Evolutionary conservation across 2,113 vertebrate species (phyloP).

Genomic region (Chamaetylas fuelleborni): DNA sequence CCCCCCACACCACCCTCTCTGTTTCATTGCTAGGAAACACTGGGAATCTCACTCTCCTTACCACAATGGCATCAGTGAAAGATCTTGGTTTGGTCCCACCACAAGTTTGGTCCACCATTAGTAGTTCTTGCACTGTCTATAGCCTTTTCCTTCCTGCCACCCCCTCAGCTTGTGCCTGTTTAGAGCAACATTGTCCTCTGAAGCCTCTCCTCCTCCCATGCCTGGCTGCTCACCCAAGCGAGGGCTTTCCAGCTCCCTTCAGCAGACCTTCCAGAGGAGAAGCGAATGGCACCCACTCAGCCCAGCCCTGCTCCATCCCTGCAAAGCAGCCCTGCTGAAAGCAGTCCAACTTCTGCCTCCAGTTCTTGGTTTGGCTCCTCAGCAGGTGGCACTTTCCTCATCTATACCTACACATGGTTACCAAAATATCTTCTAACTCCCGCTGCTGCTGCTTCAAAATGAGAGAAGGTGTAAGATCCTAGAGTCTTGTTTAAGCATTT

Average conservation of each 20-base stretch:
- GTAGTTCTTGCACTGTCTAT: accelerated
- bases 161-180: accelerated
- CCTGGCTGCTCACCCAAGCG: accelerated
- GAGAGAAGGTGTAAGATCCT: neutral
- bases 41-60: neutral
- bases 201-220: accelerated
- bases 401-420: neutral
- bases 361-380: neutral
- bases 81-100: neutral
- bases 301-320: neutral
- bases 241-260: neutral
- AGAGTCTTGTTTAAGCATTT: neutral
- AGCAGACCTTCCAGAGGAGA: neutral
- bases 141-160: neutral
- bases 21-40: neutral
- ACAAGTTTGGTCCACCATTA: neutral
- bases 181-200: accelerated
- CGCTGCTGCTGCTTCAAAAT: neutral
- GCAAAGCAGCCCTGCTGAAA: neutral
- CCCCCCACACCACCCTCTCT: neutral
- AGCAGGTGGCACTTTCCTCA: neutral
- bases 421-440: neutral
- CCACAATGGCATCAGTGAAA: neutral
- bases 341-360: neutral
- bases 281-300: neutral